A percentile compares a stretch with the other conserved stretches of the same genome.
Conservation (phyloP, 2,113 vertebrate species). For the Odocoileus virginianus region DNA sequence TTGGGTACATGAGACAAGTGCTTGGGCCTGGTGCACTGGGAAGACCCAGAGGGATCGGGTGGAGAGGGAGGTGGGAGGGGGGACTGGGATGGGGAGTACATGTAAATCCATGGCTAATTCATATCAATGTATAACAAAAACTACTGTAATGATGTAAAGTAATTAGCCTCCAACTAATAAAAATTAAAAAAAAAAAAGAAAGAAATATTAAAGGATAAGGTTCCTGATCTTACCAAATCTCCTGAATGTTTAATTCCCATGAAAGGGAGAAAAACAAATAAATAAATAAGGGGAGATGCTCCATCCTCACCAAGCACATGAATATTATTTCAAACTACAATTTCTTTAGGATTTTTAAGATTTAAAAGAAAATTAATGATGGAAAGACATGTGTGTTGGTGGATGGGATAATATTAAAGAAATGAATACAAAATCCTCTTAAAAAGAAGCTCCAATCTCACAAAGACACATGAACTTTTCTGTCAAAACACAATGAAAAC, state of each 20-base stretch:
- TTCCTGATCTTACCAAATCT: background rate
- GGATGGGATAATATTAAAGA: background rate
- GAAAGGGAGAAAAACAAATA: background rate
- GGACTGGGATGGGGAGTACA: no score
- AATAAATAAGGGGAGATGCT: background rate
- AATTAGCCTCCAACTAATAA: no score
- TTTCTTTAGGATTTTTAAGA: background rate
- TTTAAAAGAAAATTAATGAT: constrained; percentile 17
- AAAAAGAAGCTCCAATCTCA: background rate
- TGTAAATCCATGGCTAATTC: no score
- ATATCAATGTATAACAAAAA: no score
- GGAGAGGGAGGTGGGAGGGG: no score
- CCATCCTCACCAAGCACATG: background rate
- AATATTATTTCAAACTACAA: constrained; percentile 1
- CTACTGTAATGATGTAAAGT: no score
- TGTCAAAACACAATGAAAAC: constrained; percentile 11
- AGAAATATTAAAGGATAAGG: background rate
- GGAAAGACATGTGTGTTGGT: background rate
- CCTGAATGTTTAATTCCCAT: constrained; percentile 26
- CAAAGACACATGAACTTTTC: background rate
- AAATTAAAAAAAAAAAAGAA: no score
- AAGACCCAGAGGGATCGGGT: no score
- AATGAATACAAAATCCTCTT: constrained; percentile 2
- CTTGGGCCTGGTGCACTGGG: no score
- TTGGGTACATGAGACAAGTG: no score